Evolutionary conservation across 2,113 vertebrate genomes (phyloP), one percentile per base, ranked within the genome.

Genomic region (Callospermophilus lateralis): DNA sequence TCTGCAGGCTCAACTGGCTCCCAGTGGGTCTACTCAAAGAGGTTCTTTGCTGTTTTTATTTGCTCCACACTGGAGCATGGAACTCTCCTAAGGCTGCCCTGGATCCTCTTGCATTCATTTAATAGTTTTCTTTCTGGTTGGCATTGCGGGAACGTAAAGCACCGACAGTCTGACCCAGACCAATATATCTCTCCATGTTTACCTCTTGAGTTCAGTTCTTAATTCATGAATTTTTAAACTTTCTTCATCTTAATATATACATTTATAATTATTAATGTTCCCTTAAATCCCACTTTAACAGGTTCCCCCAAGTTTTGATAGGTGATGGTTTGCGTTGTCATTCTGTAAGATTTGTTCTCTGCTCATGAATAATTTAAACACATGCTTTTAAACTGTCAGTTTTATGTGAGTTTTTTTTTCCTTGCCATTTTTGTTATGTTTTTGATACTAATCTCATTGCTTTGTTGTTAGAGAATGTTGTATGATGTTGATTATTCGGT

Each of bases 341-440:
- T 89, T 84, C 87, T 55, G 6, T 58, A n/a, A 96, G 86, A 89
- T 93, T 96, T 93, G 51, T 92, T 96, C 87, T 88, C 88, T 65
- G 45, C 22, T 92, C 88, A 79, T 95, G 74, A 96, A 96, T 97
- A 96, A 95, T 96, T 95, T 92, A 96, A 84, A 79, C 10, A 58
- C 10, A 30, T 28, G 70, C 87, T 96, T 96, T 95, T 55, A 92
- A 70, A 68, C 93, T 86, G 88, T 81, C 61, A 83, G 55, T 80
- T 88, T 81, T 87, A 15, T 90, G 30, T 89, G 45, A 45, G 30
- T 3, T 11, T 22, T 73, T 84, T 96, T 55, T 30, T 9, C 4
- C 4, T 81, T 70, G 77, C 39, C 34, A 58, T 22, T 72, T 97
- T 84, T 76, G 37, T 30, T 95, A 80, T 61, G 26, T 84, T 67